Evolutionary conservation across 2,113 vertebrate species (phyloP), one percentile per base, ranked within the genome.

Genomic region (Pithys albifrons): DNA sequence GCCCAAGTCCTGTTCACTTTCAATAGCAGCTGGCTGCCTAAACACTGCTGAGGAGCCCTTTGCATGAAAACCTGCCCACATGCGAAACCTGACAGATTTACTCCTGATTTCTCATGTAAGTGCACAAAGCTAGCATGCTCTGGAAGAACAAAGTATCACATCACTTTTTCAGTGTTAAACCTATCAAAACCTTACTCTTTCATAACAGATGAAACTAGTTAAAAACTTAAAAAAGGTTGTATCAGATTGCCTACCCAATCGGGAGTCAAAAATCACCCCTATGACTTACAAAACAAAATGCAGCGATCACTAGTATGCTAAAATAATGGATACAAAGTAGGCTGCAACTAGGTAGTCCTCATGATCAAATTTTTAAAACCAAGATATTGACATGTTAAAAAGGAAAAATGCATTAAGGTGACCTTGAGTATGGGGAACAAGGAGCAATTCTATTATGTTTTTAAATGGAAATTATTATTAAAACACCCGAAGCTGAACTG

Each of bases 391-490:
- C 52, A 61, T 12, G 61, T 91, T 80, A 96, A 89, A 89, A 94
- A 89, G 62, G 41, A 75, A 91, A 69, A 89, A 88, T 24, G 13
- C 59, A 88, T 83, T 74, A 91, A 90, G 64, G 79, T 77, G 85
- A 86, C 45, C 85, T 94, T 96, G 93, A 62, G 52, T 39, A 51
- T 29, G 12, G 78, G 92, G 57, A 61, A 88, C 25, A 70, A 61
- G 65, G 61, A 46, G 19, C 0, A 0, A 77, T 37, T 49, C 81
- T 55, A 95, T 96, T 93, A 86, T 70, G 65, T 94, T 95, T 95
- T 91, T 1, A 79, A 84, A 95, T 89, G 54, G 75, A 91, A 73
- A 96, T 95, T 75, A 80, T 83, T 95, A 93, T 89, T 94, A 85
- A 93, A 95, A 93, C 74, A 97, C 46, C 74, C 41, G 10, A 88